A percentile compares a stretch with the other conserved stretches of the same genome.
These are phyloP conservation scores for Staurois parvus DNA, from an alignment of 2,797 vertebrate genomes.

Conservation along the genomic window DNA sequence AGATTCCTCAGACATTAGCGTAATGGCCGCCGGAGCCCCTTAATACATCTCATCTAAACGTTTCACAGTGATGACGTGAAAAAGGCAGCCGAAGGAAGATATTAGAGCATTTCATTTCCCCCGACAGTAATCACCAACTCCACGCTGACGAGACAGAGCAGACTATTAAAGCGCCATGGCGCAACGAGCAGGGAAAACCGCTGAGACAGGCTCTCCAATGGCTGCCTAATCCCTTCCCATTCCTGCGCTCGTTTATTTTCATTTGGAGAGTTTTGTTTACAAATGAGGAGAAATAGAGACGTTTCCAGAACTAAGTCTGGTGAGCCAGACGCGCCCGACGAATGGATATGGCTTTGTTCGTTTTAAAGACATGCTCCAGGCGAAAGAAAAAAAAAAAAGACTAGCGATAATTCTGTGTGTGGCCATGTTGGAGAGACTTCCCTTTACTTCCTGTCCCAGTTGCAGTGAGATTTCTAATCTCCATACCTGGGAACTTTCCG, in stretches of 20 bases:
- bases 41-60: not conserved
- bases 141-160: not conserved
- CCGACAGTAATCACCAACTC: slow-evolving; percentile 27
- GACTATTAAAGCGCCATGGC: slow-evolving; percentile 19
- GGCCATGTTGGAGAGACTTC: too few relatives aligned
- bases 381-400: too few relatives aligned
- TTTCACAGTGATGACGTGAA: slow-evolving; percentile 1
- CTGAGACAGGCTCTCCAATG: not conserved
- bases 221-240: not conserved
- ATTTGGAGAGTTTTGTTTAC: slow-evolving; percentile 52
- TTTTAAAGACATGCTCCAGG: too few relatives aligned
- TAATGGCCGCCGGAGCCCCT: slow-evolving; percentile 13
- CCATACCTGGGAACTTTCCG: too few relatives aligned
- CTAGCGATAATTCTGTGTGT: too few relatives aligned
- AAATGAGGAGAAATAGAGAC: slow-evolving; percentile 42
- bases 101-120: slow-evolving; percentile 30
- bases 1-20: slow-evolving; percentile 15
- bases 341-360: not conserved
- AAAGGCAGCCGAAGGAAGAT: slow-evolving; percentile 9
- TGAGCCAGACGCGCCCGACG: not conserved
- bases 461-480: too few relatives aligned
- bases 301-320: slow-evolving; percentile 15
- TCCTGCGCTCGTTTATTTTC: slow-evolving; percentile 14
- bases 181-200: not conserved
- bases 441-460: too few relatives aligned